These are phyloP conservation scores for Apistogramma diplotaenia DNA, from an alignment of 2,113 vertebrate genomes.

Conservation along the genomic window DNA sequence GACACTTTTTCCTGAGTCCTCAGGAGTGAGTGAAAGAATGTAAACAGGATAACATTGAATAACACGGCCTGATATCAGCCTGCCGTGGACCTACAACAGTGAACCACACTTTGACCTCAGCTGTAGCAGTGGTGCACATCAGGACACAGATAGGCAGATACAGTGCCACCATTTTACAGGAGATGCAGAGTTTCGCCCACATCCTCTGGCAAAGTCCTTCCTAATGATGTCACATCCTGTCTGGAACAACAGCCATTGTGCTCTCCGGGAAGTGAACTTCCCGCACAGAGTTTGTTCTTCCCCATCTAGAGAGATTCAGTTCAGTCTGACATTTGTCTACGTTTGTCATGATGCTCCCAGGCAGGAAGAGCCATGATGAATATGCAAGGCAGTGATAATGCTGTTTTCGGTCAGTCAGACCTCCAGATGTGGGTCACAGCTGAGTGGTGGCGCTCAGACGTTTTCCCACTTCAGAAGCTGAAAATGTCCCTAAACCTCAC, in stretches of 20 bases:
- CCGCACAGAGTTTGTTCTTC: background rate
- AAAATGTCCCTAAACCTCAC: background rate
- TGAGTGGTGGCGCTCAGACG: no score
- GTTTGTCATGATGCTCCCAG: background rate
- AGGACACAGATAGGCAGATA: slow-evolving; percentile 1
- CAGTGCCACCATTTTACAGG: background rate
- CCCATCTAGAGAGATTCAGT: slow-evolving; percentile 14
- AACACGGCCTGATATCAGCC: background rate
- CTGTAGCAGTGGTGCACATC: background rate
- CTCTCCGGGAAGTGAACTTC: slow-evolving; percentile 48
- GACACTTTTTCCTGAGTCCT: background rate
- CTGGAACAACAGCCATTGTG: slow-evolving; percentile 64
- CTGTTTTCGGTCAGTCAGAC: background rate
- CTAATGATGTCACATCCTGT: slow-evolving; percentile 59
- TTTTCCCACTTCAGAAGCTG: background rate
- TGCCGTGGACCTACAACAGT: background rate
- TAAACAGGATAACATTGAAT: background rate
- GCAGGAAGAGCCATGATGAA: slow-evolving; percentile 11
- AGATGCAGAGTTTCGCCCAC: background rate
- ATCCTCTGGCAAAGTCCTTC: slow-evolving; percentile 32
- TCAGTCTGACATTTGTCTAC: background rate
- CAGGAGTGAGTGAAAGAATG: background rate
- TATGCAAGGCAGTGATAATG: background rate
- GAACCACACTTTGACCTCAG: background rate
- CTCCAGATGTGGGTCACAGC: background rate